Conservation (phyloP, 2,113 vertebrate genomes). For the Antigone vipio region DNA sequence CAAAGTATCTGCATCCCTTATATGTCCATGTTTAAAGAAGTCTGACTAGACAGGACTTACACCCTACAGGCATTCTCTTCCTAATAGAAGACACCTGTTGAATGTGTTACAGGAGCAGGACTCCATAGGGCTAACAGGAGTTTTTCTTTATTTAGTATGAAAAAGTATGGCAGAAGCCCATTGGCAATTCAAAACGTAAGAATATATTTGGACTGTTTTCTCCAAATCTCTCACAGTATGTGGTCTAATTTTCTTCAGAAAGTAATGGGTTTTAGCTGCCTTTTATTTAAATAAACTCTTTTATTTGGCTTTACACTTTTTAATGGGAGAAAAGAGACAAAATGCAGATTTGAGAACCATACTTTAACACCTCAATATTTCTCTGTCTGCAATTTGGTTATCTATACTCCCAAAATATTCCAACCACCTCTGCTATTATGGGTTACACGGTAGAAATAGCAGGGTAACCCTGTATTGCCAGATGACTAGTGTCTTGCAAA, state of each 20-base stretch:
- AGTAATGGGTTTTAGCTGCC: not conserved
- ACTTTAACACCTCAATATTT: not conserved
- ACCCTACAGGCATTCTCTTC: not conserved
- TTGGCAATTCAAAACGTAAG: not conserved
- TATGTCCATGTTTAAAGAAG: constrained; percentile 25
- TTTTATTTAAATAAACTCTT: not conserved
- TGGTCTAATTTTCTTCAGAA: not conserved
- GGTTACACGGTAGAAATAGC: not conserved
- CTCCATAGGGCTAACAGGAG: not conserved
- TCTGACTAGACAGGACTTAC: not conserved
- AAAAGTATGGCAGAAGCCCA: not conserved
- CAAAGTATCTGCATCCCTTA: not conserved
- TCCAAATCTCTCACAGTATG: not conserved
- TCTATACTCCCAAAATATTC: not conserved
- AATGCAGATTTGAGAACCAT: not conserved
- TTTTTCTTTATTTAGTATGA: not conserved
- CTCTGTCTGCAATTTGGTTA: not conserved
- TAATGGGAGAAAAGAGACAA: not conserved
- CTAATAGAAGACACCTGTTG: constrained; percentile 31
- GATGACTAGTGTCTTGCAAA: not conserved
- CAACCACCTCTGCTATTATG: not conserved
- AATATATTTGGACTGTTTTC: not conserved
- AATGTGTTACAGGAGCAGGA: not conserved
- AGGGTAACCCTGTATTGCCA: not conserved
- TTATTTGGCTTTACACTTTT: not conserved